Base-by-base conservation (phyloP, 2,888 invertebrate species). In the Zygothrica quintamaculata region DNA sequence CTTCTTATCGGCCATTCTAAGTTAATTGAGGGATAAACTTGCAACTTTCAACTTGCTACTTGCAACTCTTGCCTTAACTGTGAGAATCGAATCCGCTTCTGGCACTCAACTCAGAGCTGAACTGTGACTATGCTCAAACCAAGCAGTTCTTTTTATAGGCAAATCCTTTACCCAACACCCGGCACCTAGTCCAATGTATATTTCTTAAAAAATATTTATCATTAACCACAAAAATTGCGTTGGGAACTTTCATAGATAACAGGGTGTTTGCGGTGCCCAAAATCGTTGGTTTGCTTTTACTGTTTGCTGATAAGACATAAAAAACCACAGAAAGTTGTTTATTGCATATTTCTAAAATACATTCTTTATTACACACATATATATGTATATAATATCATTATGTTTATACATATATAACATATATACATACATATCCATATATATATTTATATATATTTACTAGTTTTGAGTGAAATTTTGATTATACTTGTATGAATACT, bases 1-100 rank as follows among this genome's bases (percentile, higher is more conserved):
- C n/a, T 92, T 89, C 80, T 92, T 93, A 52, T 91, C 86, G 31
- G 90, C 82, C 90, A 89, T 88, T n/a, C 52, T 66, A 16, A 12
- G n/a, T 39, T 18, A 29, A 8, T 40, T 7, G n/a, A 0, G 6
- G 13, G 8, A 5, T 22, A 1, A 15, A 31, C 6, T 33, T n/a
- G 34, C 11, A 34, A 39, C 11, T n/a, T n/a, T n/a, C n/a, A n/a
- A n/a, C n/a, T n/a, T n/a, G n/a, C n/a, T n/a, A n/a, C n/a, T 34
- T 16, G 18, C 16, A 47, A 53, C 33, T 43, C 9, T 16, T 36
- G 9, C n/a, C 3, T 4, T n/a, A 3, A 33, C 8, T 6, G 6
- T 4, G 3, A 4, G 3, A 13, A 13, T 1, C 7, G n/a, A 40
- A 13, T 13, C 9, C 48, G 44, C 48, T 59, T 57, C 36, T 31